Conservation (phyloP, 2,113 vertebrate species). For the Sturnus vulgaris region DNA sequence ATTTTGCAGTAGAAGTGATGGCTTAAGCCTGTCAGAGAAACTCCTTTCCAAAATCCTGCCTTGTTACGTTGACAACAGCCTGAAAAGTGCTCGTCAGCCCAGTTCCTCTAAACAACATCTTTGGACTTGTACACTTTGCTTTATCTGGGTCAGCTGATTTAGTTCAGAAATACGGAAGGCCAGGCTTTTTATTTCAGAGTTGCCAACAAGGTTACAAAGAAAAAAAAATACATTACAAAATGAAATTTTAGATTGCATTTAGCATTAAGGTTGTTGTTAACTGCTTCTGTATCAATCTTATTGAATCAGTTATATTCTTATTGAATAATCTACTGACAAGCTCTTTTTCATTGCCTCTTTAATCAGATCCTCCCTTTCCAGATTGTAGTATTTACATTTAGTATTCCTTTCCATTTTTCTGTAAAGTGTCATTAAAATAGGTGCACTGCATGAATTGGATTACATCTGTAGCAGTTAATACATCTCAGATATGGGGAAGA, state of each 20-base stretch:
- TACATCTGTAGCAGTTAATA: background rate
- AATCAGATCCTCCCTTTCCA: background rate
- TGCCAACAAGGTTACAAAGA: background rate
- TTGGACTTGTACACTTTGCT: background rate
- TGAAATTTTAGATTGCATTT: background rate
- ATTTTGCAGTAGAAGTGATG: background rate
- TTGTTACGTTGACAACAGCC: background rate
- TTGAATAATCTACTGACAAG: background rate
- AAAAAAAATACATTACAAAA: background rate
- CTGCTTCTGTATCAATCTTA: background rate
- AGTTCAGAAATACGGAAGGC: background rate
- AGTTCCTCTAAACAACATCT: background rate
- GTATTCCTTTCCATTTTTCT: background rate
- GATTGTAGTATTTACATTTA: background rate
- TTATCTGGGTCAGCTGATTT: background rate
- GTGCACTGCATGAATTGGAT: rapidly evolving
- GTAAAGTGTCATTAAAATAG: background rate
- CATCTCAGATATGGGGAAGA: background rate
- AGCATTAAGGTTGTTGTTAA: background rate
- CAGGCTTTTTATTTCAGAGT: conserved; percentile 38
- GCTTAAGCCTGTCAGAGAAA: background rate
- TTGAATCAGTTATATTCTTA: background rate
- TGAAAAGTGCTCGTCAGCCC: background rate
- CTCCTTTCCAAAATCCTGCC: background rate
- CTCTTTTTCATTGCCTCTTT: background rate